Conservation (phyloP, 2,888 invertebrate species). For the Andrena minutula region DNA sequence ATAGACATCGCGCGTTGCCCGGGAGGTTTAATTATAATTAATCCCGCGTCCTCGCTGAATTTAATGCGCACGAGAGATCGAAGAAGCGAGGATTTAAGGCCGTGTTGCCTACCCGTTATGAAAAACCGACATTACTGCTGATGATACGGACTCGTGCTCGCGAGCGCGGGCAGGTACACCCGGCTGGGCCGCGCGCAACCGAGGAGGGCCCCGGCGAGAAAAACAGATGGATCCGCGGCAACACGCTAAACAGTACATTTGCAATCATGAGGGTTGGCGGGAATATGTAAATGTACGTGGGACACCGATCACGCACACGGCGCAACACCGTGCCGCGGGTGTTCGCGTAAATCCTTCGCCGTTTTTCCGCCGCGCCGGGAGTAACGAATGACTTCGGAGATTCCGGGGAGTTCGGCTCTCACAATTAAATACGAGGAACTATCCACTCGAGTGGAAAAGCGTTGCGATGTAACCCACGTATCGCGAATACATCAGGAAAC, state of each 20-base stretch:
- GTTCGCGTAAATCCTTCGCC: conserved; percentile 59
- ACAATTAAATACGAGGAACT: conserved; percentile 55
- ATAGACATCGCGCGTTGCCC: conserved; percentile 33
- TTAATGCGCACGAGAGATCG: conserved; percentile 60
- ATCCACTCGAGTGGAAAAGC: conserved; percentile 43
- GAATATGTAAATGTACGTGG: conserved; percentile 64
- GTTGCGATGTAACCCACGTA: conserved; percentile 41
- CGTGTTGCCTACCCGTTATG: conserved; percentile 58
- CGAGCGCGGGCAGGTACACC: neutral
- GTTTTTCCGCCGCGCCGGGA: conserved; percentile 44
- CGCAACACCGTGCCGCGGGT: conserved; percentile 43
- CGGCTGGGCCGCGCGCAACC: neutral
- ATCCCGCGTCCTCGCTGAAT: conserved; percentile 62
- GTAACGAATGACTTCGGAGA: conserved; percentile 53
- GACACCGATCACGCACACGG: conserved; percentile 63
- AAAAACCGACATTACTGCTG: conserved; percentile 64
- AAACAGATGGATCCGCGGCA: conserved; percentile 20
- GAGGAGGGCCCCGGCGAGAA: neutral
- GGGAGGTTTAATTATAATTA: conserved; percentile 64
- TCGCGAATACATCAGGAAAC: conserved; percentile 37
- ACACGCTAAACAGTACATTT: conserved; percentile 61
- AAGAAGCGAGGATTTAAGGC: conserved; percentile 60
- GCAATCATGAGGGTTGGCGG: conserved; percentile 61
- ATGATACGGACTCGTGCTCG: conserved; percentile 46
- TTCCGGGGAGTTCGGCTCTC: conserved; percentile 38